phyloP scores from a whole-genome alignment of 2,888 invertebrate genomes.

The Phymatocera aterrima region DNA sequence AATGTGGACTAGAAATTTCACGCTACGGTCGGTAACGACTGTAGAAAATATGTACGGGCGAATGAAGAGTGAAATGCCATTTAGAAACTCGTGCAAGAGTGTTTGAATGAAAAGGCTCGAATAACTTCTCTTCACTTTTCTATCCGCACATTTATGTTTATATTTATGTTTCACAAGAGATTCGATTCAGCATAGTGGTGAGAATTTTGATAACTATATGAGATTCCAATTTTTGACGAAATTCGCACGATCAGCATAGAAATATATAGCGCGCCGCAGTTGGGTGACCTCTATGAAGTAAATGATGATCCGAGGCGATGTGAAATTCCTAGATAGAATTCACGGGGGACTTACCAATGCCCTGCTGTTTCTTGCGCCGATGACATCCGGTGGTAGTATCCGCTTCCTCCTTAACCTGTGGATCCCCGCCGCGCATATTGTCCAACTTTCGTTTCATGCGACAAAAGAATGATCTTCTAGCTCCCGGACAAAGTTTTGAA shows the following conservation, averaged over 20 bases:
- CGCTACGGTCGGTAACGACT: neutral
- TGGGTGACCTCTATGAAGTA: neutral
- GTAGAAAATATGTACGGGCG: no score
- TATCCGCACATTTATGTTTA: no score
- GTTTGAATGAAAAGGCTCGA: no score
- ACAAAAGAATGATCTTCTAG: slow-evolving; percentile 94
- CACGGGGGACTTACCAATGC: slow-evolving; percentile 76
- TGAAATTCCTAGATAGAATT: neutral
- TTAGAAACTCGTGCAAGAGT: no score
- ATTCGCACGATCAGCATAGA: neutral
- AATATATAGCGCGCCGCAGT: no score
- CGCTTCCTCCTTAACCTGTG: slow-evolving; percentile 85
- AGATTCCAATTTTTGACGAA: neutral
- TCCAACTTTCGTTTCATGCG: slow-evolving; percentile 89
- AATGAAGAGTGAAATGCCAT: no score
- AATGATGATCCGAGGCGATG: neutral
- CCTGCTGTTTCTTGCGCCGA: slow-evolving; percentile 81
- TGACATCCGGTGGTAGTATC: slow-evolving; percentile 80
- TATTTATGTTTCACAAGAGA: no score
- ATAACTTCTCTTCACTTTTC: no score
- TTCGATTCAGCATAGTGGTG: no score
- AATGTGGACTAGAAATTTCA: neutral
- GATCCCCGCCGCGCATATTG: slow-evolving; percentile 62
- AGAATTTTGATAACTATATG: neutral
- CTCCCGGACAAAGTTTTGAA: slow-evolving; percentile 90